A percentile compares a stretch with the other conserved stretches of the same genome.
Conservation (phyloP, 2,113 vertebrate genomes). For the Dasyurus viverrinus region DNA sequence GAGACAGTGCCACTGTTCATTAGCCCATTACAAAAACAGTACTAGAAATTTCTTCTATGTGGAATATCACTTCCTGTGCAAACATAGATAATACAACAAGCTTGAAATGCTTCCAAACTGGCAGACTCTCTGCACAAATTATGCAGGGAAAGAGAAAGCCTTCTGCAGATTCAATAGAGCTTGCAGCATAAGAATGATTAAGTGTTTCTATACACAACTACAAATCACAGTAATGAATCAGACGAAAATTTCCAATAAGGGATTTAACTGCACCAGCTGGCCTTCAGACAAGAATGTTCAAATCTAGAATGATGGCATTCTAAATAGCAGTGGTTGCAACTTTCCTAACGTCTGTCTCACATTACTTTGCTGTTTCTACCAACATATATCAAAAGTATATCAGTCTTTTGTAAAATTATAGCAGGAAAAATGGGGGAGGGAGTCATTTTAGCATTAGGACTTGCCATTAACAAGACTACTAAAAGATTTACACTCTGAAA, state of each 20-base stretch:
- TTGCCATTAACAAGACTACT: no score
- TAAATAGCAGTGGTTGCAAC: constrained; percentile 72
- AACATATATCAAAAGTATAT: constrained; percentile 35
- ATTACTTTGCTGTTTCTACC: constrained; percentile 57
- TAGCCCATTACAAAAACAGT: constrained; percentile 75
- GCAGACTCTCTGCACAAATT: constrained; percentile 82
- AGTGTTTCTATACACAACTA: constrained; percentile 82
- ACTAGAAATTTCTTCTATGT: constrained; percentile 76
- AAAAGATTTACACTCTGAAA: no score
- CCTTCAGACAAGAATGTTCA: constrained; percentile 70
- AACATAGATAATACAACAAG: constrained; percentile 77
- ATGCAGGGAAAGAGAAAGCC: constrained; percentile 81
- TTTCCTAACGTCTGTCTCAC: constrained; percentile 56
- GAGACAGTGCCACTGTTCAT: constrained; percentile 64
- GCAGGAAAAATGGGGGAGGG: no score
- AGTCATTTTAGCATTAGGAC: no score
- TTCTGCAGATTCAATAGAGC: constrained; percentile 78
- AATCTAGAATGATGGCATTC: constrained; percentile 76
- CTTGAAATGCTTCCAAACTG: constrained; percentile 78
- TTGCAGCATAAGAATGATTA: constrained; percentile 81
- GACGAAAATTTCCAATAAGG: constrained; percentile 82
- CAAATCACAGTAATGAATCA: constrained; percentile 85
- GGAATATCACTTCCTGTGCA: constrained; percentile 77
- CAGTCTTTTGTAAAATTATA: background rate
- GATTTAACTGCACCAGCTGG: constrained; percentile 82